Evolutionary conservation across 1,140 invertebrate genomes (phyloP).

Genomic region (Macrobrachium nipponense): DNA sequence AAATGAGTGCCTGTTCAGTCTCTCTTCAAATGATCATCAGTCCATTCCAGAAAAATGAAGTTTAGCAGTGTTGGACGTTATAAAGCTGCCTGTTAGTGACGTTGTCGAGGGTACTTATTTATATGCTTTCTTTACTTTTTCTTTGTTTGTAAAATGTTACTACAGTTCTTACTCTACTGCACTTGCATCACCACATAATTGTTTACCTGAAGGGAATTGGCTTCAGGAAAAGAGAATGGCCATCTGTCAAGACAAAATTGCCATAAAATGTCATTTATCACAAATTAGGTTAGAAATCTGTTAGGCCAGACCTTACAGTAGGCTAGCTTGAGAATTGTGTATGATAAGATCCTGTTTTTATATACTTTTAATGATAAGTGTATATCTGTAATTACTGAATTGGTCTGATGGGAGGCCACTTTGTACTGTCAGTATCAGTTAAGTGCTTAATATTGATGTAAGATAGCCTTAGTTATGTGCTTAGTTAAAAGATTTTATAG

Average conservation of each 20-base stretch:
- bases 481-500: too few relatives aligned
- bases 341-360: slow-evolving; percentile 27
- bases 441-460: neutral
- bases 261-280: neutral
- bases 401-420: slow-evolving; percentile 6
- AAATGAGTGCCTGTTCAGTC: too few relatives aligned
- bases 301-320: slow-evolving; percentile 7
- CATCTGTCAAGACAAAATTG: too few relatives aligned
- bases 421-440: slow-evolving; percentile 25
- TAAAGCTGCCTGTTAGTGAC: neutral
- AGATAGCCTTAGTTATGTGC: neutral
- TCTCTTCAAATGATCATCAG: too few relatives aligned
- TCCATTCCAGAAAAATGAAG: too few relatives aligned
- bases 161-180: neutral
- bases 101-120: neutral
- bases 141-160: neutral
- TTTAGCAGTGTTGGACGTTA: too few relatives aligned
- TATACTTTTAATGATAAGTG: slow-evolving; percentile 38
- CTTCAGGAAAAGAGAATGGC: too few relatives aligned
- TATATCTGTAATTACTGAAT: slow-evolving; percentile 5
- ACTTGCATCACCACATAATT: neutral
- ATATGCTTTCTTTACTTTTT: neutral
- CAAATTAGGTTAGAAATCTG: neutral
- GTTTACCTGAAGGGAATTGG: too few relatives aligned
- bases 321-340: slow-evolving; percentile 38